Conservation (phyloP, 2,888 invertebrate species). For the Gymnocheta viridis region DNA sequence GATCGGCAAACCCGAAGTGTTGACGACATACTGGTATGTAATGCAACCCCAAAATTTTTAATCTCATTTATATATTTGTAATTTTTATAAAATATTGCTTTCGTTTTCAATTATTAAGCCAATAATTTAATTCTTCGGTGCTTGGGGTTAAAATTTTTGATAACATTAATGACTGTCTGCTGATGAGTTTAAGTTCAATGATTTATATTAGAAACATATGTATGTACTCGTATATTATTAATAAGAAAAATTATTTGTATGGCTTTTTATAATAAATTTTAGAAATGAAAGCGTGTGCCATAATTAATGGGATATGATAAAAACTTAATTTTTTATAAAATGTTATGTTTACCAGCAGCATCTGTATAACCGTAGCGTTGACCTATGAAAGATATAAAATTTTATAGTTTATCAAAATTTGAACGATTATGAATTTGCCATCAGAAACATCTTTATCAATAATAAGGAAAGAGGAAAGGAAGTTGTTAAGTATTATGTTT, state of each 20-base stretch:
- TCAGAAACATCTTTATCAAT: background rate
- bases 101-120: too few species aligned
- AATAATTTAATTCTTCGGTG: too few species aligned
- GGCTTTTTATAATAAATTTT: background rate
- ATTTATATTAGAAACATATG: background rate
- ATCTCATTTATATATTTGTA: too few species aligned
- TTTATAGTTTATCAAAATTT: slow-evolving; percentile 48
- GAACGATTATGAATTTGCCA: background rate
- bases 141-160: background rate
- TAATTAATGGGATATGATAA: background rate
- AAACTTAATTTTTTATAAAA: background rate
- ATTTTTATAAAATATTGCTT: too few species aligned
- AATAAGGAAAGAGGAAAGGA: background rate
- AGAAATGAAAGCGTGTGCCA: background rate
- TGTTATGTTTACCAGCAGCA: slow-evolving; percentile 75
- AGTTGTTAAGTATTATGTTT: background rate
- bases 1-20: too few species aligned
- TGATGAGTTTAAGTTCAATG: background rate
- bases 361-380: slow-evolving; percentile 73
- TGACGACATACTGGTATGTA: too few species aligned
- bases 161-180: background rate
- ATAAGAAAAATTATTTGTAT: background rate
- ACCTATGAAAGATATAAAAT: slow-evolving; percentile 77
- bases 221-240: background rate
- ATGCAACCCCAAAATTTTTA: too few species aligned